These are phyloP conservation scores for Acleris sparsana DNA, from an alignment of 2,888 invertebrate genomes.

Conservation along the genomic window DNA sequence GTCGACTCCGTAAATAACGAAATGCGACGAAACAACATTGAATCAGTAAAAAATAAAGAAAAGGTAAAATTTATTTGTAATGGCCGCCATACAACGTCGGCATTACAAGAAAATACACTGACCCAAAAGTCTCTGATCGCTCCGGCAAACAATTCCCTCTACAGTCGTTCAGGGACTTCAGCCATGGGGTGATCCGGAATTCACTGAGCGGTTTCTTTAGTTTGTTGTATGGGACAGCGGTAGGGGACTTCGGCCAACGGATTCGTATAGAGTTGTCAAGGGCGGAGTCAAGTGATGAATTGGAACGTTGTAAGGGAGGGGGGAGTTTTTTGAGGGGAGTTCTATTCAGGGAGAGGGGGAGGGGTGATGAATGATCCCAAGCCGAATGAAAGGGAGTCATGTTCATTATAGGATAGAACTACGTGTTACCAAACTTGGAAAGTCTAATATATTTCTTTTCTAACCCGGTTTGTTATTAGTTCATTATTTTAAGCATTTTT, in stretches of 20 bases:
- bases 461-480: conserved; percentile 69
- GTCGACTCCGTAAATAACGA: conserved; percentile 38
- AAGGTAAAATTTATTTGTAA: conserved; percentile 71
- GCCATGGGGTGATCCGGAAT: conserved; percentile 50
- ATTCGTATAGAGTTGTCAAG: conserved; percentile 85
- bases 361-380: conserved; percentile 72
- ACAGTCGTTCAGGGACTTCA: conserved; percentile 47
- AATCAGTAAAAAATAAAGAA: conserved; percentile 67
- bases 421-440: conserved; percentile 75
- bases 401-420: conserved; percentile 81
- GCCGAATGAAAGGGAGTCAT: conserved; percentile 73
- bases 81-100: conserved; percentile 68
- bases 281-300: conserved; percentile 85
- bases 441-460: conserved; percentile 74
- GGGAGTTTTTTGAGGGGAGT: conserved; percentile 73
- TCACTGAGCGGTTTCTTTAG: conserved; percentile 44
- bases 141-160: conserved; percentile 35
- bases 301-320: conserved; percentile 69
- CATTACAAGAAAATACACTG: conserved; percentile 74
- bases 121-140: conserved; percentile 50
- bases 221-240: conserved; percentile 46
- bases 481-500: conserved; percentile 79
- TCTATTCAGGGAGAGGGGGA: conserved; percentile 59
- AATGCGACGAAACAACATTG: conserved; percentile 55
- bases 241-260: conserved; percentile 61